phyloP scores from a whole-genome alignment of 2,797 vertebrate genomes.

The Neomorphus geoffroyi region DNA sequence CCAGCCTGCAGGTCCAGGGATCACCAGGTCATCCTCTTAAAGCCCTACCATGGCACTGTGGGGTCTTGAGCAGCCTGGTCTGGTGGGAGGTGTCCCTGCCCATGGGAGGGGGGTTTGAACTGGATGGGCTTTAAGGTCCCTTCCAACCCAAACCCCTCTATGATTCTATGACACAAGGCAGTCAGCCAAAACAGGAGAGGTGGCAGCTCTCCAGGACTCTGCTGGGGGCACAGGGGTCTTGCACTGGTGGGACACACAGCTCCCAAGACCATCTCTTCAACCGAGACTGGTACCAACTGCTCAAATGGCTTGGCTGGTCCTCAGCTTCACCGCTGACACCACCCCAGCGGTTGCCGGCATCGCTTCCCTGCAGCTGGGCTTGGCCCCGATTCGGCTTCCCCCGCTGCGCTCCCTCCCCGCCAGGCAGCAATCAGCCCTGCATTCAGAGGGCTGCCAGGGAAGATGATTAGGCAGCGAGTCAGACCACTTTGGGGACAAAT shows the following conservation, averaged over 20 bases:
- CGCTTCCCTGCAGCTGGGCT: slow-evolving; percentile 49
- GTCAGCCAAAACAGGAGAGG: not conserved
- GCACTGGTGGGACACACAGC: fast-evolving
- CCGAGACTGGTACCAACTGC: not conserved
- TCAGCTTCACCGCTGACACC: not conserved
- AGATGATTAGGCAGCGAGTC: slow-evolving; percentile 61
- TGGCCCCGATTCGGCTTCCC: slow-evolving; percentile 10
- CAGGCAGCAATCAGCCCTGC: slow-evolving; percentile 59
- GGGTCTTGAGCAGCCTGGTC: too few relatives aligned
- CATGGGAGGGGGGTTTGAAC: too few relatives aligned
- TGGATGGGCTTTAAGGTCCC: too few relatives aligned
- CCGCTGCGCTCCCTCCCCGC: not conserved
- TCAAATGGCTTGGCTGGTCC: not conserved
- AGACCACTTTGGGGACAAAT: slow-evolving; percentile 44
- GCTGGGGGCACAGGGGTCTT: not conserved
- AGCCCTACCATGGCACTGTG: not conserved
- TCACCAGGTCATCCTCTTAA: not conserved
- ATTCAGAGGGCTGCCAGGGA: slow-evolving; percentile 52
- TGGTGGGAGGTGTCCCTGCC: too few relatives aligned
- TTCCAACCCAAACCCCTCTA: too few relatives aligned
- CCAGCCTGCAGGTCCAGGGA: not conserved
- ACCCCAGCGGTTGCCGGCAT: not conserved
- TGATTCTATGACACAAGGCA: not conserved
- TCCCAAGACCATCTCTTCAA: not conserved
- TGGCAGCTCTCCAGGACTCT: not conserved